Evolutionary conservation across 2,797 vertebrate species (phyloP), one percentile per base, ranked within the genome.

Genomic region (Taenioides sp.): DNA sequence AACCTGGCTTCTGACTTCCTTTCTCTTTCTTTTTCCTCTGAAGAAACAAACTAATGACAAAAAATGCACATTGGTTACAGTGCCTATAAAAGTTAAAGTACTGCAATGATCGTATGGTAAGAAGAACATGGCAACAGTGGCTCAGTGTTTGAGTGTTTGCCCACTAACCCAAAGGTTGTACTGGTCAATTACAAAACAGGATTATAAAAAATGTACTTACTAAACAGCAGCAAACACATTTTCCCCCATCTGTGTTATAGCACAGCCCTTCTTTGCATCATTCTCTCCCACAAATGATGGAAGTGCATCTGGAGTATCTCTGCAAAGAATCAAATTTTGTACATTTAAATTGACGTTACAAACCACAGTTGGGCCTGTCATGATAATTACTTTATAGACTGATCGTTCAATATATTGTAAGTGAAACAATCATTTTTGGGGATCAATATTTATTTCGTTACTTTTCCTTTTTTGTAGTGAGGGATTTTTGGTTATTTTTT

Each of bases 151-250:
- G 7, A 60, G 17, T 25, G 12, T 58, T 58, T 47, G 22, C 22
- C 22, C 10, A 25, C n/a, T 57, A 57, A 57, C 23, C 5, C 5
- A 18, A 60, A 31, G 27, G 5, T 31, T 17, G 58, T 20, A 31
- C 7, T 9, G 0, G 14, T 14, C 3, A 4, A 25, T 22, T 25
- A 22, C 17, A 31, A 60, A 27, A 28, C 4, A 28, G 7, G 20
- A 17, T 28, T 59, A 6, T 28, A 17, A 65, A 80, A 70, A 16
- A 25, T 37, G 31, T 23, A 94, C 96, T 95, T 92, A 99, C 97
- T 95, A 94, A 77, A 98, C 93, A 58, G 98, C 96, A 66, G 96
- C 95, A 90, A 99, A 99, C 74, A 98, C 58, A 31, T 98, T 99
- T 83, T 98, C 96, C 67, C 98, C 98, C 87, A 93, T 91, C 87